These are phyloP conservation scores for Nerophis lumbriciformis DNA, from an alignment of 2,113 vertebrate species.

Conservation along the genomic window DNA sequence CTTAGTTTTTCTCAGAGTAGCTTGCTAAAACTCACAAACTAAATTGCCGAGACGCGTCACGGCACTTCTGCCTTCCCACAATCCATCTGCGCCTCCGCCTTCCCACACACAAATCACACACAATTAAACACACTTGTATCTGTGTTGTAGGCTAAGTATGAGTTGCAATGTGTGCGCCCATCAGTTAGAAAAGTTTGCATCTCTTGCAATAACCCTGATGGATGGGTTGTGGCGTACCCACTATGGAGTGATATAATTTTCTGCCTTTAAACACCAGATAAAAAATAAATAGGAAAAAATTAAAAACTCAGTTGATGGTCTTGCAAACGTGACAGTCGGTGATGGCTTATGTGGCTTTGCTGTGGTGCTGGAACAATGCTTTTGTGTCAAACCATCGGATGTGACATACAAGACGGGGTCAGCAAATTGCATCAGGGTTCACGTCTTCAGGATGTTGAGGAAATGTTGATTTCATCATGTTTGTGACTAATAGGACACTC, in stretches of 20 bases:
- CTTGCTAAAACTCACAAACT: too few species aligned
- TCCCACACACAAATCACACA: too few species aligned
- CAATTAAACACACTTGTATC: too few species aligned
- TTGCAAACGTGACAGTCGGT: constrained; percentile 24
- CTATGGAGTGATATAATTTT: neutral
- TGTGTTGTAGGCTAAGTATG: too few species aligned
- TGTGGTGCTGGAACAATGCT: constrained; percentile 21
- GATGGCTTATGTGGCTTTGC: constrained; percentile 22
- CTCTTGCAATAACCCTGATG: neutral
- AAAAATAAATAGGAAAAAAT: too few species aligned
- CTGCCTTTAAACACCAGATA: neutral
- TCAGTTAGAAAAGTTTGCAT: too few species aligned
- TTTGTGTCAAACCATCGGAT: constrained; percentile 15
- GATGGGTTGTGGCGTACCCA: neutral
- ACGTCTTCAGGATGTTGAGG: constrained; percentile 5
- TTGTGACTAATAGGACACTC: constrained; percentile 20
- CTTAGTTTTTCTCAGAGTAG: too few species aligned
- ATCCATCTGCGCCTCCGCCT: too few species aligned
- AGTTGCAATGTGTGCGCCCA: too few species aligned
- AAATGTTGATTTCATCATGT: constrained; percentile 16
- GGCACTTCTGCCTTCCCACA: too few species aligned
- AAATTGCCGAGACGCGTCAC: too few species aligned
- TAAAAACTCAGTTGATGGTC: neutral
- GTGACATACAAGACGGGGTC: constrained; percentile 37
- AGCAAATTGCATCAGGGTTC: constrained; percentile 51